Percentiles rank a stretch among this genome's conserved stretches.
phyloP scores from a whole-genome alignment of 1,140 invertebrate species.

The Cataglyphis hispanica region DNA sequence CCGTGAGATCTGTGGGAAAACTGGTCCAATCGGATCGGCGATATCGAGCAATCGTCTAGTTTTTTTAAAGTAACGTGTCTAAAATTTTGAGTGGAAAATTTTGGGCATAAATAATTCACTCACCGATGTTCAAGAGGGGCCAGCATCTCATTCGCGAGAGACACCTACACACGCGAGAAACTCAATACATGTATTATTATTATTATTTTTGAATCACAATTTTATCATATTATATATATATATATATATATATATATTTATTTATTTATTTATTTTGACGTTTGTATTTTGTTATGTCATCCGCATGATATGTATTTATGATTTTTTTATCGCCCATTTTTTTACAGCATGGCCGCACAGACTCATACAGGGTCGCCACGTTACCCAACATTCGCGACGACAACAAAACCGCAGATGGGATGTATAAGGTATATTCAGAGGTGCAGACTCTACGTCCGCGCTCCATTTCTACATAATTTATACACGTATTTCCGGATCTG shows the following conservation, averaged over 20 bases:
- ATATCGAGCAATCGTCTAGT: neutral
- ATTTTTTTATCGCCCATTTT: slow-evolving; percentile 81
- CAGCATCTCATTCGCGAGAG: neutral
- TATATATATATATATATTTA: neutral
- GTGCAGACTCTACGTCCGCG: slow-evolving; percentile 49
- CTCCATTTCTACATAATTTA: slow-evolving; percentile 54
- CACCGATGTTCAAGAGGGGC: neutral
- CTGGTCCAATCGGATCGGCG: slow-evolving; percentile 1
- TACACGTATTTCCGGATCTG: slow-evolving; percentile 22
- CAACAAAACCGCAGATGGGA: slow-evolving; percentile 97
- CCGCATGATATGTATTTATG: slow-evolving; percentile 71
- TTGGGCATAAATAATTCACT: neutral
- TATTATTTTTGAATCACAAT: slow-evolving; percentile 41
- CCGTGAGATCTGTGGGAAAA: slow-evolving; percentile 29
- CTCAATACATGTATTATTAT: slow-evolving; percentile 22
- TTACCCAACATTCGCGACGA: slow-evolving; percentile 95
- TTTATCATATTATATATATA: neutral
- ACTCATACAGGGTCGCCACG: slow-evolving; percentile 97
- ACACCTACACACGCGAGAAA: neutral
- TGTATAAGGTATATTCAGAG: slow-evolving; percentile 93
- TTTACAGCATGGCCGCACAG: slow-evolving; percentile 94
- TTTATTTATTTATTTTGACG: slow-evolving; percentile 23
- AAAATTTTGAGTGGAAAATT: neutral
- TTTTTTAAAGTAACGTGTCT: neutral
- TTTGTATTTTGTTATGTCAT: slow-evolving; percentile 66